Conservation (phyloP, 2,888 invertebrate genomes). For the Pristionchus fissidentatus region DNA sequence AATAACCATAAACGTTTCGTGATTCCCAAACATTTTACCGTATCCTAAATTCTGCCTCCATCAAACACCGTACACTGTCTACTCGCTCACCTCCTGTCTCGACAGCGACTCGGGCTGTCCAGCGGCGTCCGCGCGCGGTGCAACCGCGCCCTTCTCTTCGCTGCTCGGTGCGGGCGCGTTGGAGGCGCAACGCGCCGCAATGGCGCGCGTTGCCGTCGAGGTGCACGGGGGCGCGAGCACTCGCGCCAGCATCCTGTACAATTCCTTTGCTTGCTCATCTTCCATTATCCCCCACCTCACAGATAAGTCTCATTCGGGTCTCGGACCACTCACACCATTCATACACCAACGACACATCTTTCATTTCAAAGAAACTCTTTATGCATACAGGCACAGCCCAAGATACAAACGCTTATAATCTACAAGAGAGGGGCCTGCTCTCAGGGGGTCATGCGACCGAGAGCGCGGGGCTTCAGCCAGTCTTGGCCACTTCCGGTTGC, state of each 20-base stretch:
- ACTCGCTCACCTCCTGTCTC: background rate
- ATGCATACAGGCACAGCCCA: slow-evolving; percentile 20
- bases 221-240: background rate
- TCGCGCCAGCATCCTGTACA: slow-evolving; percentile 28
- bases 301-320: background rate
- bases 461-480: background rate
- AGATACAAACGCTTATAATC: background rate
- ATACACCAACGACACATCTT: background rate
- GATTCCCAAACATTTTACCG: no score
- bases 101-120: background rate
- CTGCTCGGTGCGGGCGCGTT: background rate
- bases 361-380: background rate
- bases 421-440: background rate
- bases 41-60: no score
- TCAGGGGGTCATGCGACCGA: background rate
- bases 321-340: background rate
- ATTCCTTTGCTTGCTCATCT: no score
- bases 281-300: background rate
- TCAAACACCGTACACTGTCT: no score
- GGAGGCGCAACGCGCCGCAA: background rate
- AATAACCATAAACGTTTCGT: no score
- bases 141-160: background rate
- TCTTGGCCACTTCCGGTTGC: background rate
- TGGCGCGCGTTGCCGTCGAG: background rate
- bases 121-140: background rate